Evolutionary conservation across 1,140 invertebrate species (phyloP), one percentile per base, ranked within the genome.

Genomic region (Bombus pascuorum): DNA sequence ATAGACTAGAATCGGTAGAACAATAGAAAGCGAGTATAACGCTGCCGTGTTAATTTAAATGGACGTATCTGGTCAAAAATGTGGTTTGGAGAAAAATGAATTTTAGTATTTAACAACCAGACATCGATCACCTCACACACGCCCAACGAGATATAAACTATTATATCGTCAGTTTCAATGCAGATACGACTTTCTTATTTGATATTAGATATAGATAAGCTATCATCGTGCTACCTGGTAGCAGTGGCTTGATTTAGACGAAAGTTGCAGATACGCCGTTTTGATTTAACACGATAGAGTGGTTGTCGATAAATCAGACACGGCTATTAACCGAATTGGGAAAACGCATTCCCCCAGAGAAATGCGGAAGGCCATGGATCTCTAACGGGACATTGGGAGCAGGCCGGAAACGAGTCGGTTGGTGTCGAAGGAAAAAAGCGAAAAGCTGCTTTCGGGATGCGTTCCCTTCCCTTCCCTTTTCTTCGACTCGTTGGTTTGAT

Each of bases 301-400:
- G 42, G 65, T 44, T 37, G 57, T 6, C 75, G 37, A 79, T 86
- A 76, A 89, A 89, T 89, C 59, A 44, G 66, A 75, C 34, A 62
- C 57, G 59, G 62, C 65, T 86, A 81, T 86, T 86, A 80, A 86
- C 76, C 37, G 80, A 89, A 89, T 86, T 79, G 71, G 65, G 22
- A 62, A 73, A 73, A 83, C 78, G 42, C 81, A 47, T 25, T 59
- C 32, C n/a, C 25, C 39, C 28, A 3, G 53, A 44, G 76, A 70
- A 79, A 76, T 25, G 37, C n/a, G 47, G 4, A 18, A n/a, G 15
- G 66, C 32, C 66, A n/a, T 28, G 25, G 59, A 71, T 39, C 68
- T 71, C 18, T 28, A 42, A n/a, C 70, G 47, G 70, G 6, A 28
- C 25, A 34, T 32, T 32, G n/a, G 22, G 37, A 42, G 47, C 18